A percentile compares a stretch with the other conserved stretches of the same genome.
These are phyloP conservation scores for Ctenosaura bakeri DNA, from an alignment of 2,797 vertebrate genomes.

Conservation along the genomic window DNA sequence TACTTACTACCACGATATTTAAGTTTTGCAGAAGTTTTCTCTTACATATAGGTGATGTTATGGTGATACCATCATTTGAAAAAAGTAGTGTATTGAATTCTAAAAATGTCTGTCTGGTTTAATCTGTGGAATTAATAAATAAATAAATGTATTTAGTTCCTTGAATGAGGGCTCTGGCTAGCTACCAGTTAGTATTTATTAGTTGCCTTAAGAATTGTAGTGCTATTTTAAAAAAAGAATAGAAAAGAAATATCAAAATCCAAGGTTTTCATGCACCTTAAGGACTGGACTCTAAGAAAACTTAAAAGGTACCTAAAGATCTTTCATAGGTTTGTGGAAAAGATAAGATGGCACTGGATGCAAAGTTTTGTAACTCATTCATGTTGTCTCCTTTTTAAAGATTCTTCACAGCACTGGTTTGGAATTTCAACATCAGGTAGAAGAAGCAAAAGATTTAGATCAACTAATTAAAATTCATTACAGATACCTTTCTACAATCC, in stretches of 20 bases:
- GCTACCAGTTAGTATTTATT: not conserved
- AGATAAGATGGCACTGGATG: slow-evolving; percentile 11
- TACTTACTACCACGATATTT: not conserved
- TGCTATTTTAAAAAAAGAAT: not conserved
- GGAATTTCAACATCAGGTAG: slow-evolving; percentile 98
- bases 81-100: not conserved
- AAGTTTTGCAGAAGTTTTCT: not conserved
- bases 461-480: slow-evolving; percentile 99
- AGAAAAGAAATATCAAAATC: not conserved
- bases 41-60: not conserved
- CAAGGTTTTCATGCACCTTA: not conserved
- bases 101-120: not conserved
- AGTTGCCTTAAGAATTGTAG: not conserved
- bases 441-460: slow-evolving; percentile 98
- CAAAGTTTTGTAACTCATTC: not conserved
- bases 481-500: slow-evolving; percentile 96
- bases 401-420: slow-evolving; percentile 98
- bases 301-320: not conserved
- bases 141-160: not conserved
- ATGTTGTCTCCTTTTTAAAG: slow-evolving; percentile 77
- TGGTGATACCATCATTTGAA: not conserved
- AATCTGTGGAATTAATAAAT: not conserved
- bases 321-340: not conserved
- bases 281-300: not conserved
- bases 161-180: not conserved